Base-by-base conservation (phyloP, 2,113 vertebrate species). In the Mormyrus iriodes region DNA sequence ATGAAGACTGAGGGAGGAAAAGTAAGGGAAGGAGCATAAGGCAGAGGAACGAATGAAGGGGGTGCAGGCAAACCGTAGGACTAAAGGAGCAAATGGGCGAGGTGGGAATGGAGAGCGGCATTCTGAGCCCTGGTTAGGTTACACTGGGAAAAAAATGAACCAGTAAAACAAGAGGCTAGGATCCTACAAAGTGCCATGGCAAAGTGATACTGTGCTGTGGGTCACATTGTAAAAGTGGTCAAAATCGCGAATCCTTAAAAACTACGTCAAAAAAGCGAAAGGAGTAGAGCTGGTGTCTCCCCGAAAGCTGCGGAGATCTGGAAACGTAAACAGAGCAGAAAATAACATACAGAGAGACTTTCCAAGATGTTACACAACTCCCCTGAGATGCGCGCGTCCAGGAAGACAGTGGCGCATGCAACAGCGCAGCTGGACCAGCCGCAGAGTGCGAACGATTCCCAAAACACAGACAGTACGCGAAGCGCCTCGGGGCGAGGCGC, bases 281-380 rank as follows among this genome's bases (percentile, higher is more conserved):
- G 42, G 42, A 44, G 8, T 21, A 15, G 42, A 46, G 44, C 19
- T 19, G 8, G 24, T 19, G 3, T 48, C 24, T 48, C 48, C 82
- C 8, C 21, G 48, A 48, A 83, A 39, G 48, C 48, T 0, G 10
- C 4, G 4, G n/a, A 52, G n/a, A 85, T 4, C 48, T 35, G 48
- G 13, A 55, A 21, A 27, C 31, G 39, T 35, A 86, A 86, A 31
- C 49, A 86, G 49, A 27, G n/a, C 55, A 51, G 15, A 53, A 86
- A 53, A 53, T 53, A 86, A 86, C 48, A 53, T 8, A 85, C 46
- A 27, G 48, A 55, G 24, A 55, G 13, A 55, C 85, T 86, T 24
- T 86, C 51, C 48, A 53, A 13, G 10, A 86, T 53, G 49, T 86
- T 86, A 86, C 7, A n/a, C 51, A 86, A 86, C 52, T 53, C 85